Conservation (phyloP, 2,797 vertebrate genomes). For the Pogoniulus pusillus region DNA sequence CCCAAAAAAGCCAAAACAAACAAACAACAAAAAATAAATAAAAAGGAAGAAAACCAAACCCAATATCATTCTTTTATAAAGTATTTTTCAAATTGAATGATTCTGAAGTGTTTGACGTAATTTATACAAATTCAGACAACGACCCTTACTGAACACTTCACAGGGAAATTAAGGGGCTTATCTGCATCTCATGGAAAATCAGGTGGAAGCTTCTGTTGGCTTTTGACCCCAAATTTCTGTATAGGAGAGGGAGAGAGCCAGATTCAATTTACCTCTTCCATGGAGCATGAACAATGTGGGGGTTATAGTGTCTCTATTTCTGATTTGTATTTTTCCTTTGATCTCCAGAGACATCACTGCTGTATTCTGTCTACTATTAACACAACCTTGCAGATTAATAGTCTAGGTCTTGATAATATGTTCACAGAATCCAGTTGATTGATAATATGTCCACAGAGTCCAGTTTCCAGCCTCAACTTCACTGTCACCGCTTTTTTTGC, state of each 20-base stretch:
- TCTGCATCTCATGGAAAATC: neutral
- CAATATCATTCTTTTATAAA: neutral
- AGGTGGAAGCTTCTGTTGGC: neutral
- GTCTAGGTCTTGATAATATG: neutral
- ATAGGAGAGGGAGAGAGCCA: neutral
- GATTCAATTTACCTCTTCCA: neutral
- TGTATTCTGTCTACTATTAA: neutral
- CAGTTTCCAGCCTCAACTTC: neutral
- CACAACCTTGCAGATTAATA: neutral
- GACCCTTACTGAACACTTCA: neutral
- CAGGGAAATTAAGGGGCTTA: neutral
- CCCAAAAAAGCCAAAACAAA: no score
- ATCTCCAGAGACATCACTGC: neutral
- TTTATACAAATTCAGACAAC: neutral
- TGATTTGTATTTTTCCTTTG: neutral
- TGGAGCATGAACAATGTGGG: neutral
- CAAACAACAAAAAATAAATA: neutral
- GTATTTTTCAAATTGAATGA: neutral
- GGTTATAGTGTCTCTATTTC: neutral
- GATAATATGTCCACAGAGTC: neutral
- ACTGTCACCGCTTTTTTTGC: neutral
- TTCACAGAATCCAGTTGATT: neutral
- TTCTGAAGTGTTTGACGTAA: neutral
- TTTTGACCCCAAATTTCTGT: neutral
- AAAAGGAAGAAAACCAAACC: no score